Base-by-base conservation (phyloP, 1,140 invertebrate species). In the Drosophila auraria region DNA sequence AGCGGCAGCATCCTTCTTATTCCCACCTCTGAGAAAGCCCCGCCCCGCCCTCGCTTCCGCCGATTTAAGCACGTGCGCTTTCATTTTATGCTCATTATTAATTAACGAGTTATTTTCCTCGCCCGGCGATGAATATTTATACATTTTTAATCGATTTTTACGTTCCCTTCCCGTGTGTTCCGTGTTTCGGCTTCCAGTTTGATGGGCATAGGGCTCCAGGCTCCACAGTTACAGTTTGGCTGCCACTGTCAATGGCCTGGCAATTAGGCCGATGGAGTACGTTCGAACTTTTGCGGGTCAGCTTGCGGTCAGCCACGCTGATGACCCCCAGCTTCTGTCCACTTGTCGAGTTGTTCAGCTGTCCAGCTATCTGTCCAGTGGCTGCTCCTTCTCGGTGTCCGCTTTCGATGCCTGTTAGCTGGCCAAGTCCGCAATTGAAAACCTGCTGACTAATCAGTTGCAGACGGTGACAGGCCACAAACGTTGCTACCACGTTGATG, bases 61-160 rank as follows among this genome's bases (percentile, higher is more conserved):
- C 74, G 45, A 42, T 78, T 78, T 45, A 45, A 72, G 75, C 74
- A 87, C 83, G 83, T 73, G 83, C 84, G 84, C 84, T 75, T 68
- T 75, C 84, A 83, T 89, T 89, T 87, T 78, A 73, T 74, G 78
- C 78, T 87, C 83, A 89, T 87, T 87, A 87, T 87, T 89, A 89
- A 89, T 87, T 87, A 87, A 87, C 81, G 84, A 87, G 84, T 73
- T 89, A 89, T 87, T 87, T 87, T 81, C 78, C 78, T 84, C 84
- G 71, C 70, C 78, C 74, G 61, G 53, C 65, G 73, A 71, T 75
- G 78, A 74, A 89, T 89, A 89, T 89, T 89, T 89, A 89, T 89
- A 89, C 45, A 84, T 89, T 80, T 89, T 72, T 78, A 81, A 89
- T 89, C 84, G 84, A 89, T 89, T 84, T 87, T 62, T 78, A 42